These are phyloP conservation scores for Xestoiulus laeticollis DNA, from an alignment of 2,888 invertebrate species.

Conservation along the genomic window DNA sequence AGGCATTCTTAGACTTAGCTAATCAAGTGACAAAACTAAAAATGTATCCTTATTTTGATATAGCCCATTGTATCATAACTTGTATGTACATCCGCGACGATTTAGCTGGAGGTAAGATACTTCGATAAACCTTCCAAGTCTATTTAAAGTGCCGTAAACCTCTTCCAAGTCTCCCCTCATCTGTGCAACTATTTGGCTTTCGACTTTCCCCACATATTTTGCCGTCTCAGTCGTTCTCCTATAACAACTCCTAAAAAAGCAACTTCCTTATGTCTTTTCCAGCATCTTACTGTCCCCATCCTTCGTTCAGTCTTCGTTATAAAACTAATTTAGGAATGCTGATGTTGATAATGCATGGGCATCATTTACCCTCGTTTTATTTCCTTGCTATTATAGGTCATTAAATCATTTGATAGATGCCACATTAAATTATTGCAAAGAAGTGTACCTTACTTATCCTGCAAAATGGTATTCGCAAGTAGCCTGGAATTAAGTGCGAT, in stretches of 20 bases:
- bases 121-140: neutral
- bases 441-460: no score
- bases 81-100: slow-evolving; percentile 96
- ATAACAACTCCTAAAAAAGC: slow-evolving; percentile 40
- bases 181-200: slow-evolving; percentile 11
- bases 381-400: no score
- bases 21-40: slow-evolving; percentile 98
- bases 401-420: no score
- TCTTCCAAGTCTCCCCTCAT: slow-evolving; percentile 30
- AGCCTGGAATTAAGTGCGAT: no score
- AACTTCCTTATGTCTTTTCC: neutral
- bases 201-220: neutral
- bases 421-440: no score
- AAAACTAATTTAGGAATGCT: slow-evolving; percentile 16
- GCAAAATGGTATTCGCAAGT: no score
- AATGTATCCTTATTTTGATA: slow-evolving; percentile 99
- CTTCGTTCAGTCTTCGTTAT: neutral
- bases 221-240: slow-evolving; percentile 22
- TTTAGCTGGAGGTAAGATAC: slow-evolving; percentile 81
- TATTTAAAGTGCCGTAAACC: slow-evolving; percentile 31
- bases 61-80: slow-evolving; percentile 94
- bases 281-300: neutral
- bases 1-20: slow-evolving; percentile 96
- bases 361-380: no score
- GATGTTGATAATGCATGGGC: no score